These are phyloP conservation scores for Dasypogon diadema DNA, from an alignment of 2,888 invertebrate genomes.

Conservation along the genomic window DNA sequence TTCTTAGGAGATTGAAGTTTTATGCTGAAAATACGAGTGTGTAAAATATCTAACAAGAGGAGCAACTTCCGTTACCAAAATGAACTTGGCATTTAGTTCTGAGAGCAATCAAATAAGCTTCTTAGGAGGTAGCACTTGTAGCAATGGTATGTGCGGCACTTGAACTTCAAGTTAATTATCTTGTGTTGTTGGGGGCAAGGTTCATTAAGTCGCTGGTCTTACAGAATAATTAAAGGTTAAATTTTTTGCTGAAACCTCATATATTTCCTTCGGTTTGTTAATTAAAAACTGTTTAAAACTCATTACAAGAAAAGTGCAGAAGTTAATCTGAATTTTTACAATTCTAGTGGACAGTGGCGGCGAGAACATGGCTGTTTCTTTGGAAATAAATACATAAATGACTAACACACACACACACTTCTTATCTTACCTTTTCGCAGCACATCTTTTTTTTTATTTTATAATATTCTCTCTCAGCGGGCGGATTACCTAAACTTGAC, in stretches of 20 bases:
- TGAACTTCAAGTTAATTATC: conserved; percentile 32
- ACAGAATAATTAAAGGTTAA: neutral
- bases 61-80: conserved; percentile 9
- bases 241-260: too few relatives aligned
- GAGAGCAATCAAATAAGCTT: conserved; percentile 26
- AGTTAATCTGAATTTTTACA: too few relatives aligned
- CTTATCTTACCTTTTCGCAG: too few relatives aligned
- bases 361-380: too few relatives aligned
- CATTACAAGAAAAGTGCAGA: too few relatives aligned
- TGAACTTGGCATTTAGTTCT: conserved; percentile 36
- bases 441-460: neutral
- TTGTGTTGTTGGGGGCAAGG: neutral
- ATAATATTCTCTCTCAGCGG: neutral
- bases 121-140: conserved; percentile 12
- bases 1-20: conserved; percentile 32
- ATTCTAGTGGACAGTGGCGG: too few relatives aligned
- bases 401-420: too few relatives aligned
- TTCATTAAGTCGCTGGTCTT: neutral
- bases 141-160: conserved; percentile 28
- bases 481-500: neutral
- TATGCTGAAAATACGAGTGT: conserved; percentile 9
- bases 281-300: too few relatives aligned
- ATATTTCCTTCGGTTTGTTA: too few relatives aligned
- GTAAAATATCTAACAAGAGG: conserved; percentile 25
- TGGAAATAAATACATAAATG: too few relatives aligned